Evolutionary conservation across 2,797 vertebrate genomes (phyloP).

Genomic region (Mergus octosetaceus): DNA sequence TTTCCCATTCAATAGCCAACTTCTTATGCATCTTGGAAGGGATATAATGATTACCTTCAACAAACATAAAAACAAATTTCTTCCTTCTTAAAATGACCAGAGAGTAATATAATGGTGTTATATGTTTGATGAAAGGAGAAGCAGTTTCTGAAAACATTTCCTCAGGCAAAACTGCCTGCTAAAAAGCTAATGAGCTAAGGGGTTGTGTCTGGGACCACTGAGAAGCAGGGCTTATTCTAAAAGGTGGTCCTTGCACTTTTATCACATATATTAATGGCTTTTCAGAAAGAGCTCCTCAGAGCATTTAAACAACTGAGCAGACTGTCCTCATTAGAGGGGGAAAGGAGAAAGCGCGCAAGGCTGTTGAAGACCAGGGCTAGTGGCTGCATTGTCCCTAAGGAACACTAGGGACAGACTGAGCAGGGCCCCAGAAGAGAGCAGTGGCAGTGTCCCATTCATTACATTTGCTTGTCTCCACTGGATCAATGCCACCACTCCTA

Average conservation of each 20-base stretch:
- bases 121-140: not conserved
- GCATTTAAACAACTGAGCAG: not conserved
- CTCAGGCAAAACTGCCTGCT: not conserved
- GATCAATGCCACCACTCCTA: not conserved
- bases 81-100: not conserved
- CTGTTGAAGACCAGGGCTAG: not conserved
- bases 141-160: not conserved
- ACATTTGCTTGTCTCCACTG: not conserved
- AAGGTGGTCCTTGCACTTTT: not conserved
- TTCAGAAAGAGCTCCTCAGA: not conserved
- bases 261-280: not conserved
- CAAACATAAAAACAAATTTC: not conserved
- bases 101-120: not conserved
- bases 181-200: not conserved
- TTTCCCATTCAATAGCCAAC: not conserved
- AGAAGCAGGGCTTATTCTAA: not conserved
- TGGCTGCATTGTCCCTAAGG: rapidly evolving
- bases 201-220: not conserved
- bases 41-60: not conserved
- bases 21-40: not conserved
- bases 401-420: not conserved
- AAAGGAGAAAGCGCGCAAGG: not conserved
- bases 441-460: not conserved
- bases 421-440: not conserved
- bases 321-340: not conserved